Evolutionary conservation across 1,140 invertebrate genomes (phyloP).

Genomic region (Conus betulinus): DNA sequence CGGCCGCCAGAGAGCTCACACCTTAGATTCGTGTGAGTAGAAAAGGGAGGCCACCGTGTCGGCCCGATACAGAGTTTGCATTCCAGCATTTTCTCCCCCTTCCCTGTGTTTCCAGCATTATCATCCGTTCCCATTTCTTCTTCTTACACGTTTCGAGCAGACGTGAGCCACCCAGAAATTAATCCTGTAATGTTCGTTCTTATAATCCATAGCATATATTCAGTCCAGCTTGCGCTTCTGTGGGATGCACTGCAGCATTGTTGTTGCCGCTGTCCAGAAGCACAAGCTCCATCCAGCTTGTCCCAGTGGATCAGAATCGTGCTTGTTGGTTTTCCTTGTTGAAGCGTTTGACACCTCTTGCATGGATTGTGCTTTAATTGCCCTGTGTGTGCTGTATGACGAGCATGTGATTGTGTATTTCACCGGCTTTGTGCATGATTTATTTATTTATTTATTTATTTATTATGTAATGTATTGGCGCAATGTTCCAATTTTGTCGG

Average conservation of each 20-base stretch:
- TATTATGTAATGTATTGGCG: no score
- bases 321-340: no score
- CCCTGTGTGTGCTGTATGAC: no score
- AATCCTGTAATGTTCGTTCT: not conserved
- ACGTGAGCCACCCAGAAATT: no score
- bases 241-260: not conserved
- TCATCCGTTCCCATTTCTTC: not conserved
- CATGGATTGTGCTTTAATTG: no score
- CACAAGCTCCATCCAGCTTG: not conserved
- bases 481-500: no score
- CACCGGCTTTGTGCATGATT: no score
- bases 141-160: no score
- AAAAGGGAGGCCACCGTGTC: not conserved
- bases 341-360: no score
- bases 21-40: constrained; percentile 65
- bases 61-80: not conserved
- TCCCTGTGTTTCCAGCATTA: not conserved
- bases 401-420: no score
- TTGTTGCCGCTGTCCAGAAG: not conserved
- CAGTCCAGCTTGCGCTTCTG: not conserved
- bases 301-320: not conserved
- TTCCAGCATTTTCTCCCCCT: not conserved
- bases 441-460: no score
- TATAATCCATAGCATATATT: not conserved
- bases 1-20: constrained; percentile 57